Evolutionary conservation across 2,113 vertebrate genomes (phyloP), one percentile per base, ranked within the genome.

Genomic region (Lucifuga dentata): DNA sequence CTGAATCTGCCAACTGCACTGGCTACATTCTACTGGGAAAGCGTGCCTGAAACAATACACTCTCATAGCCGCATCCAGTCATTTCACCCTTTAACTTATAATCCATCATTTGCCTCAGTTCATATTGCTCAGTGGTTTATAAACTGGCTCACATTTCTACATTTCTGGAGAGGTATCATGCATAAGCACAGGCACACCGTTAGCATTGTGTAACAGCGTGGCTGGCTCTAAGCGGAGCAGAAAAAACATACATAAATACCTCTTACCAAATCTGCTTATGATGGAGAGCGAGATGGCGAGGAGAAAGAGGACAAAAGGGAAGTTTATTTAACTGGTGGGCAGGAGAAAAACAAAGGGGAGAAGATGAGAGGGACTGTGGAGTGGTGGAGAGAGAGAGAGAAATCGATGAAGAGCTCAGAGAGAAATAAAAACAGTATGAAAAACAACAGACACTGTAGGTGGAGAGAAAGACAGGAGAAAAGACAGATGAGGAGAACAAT

Each of bases 171-270:
- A 36, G 44, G 55, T 65, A 51, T 46, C 45, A 26, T 76, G 61
- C 61, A 74, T 40, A 62, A 64, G 68, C 40, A 15, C 13, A 17
- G 55, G 45, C 38, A 52, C 61, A 48, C 12, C 15, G 36, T 0
- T 0, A 15, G 65, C 57, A 49, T 33, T 4, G 51, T 41, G 57
- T 58, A 53, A 45, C 9, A 26, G 50, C 64, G 55, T 79, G 69
- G 77, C 79, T 81, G 88, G 68, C 57, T 82, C 24, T 21, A 72
- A 74, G 70, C 69, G 39, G 46, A 74, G 70, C 64, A 66, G 55
- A 63, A 65, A 75, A 66, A 73, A 59, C 45, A 7, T 76, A 74
- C 58, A 79, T 35, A 40, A 69, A 75, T 78, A 60, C 67, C 86
- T 48, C 41, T 23, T 67, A 86, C 43, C 43, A 73, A 73, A 73